These are phyloP conservation scores for Thecocarcelia acutangulata DNA, from an alignment of 2,888 invertebrate species.

Conservation along the genomic window DNA sequence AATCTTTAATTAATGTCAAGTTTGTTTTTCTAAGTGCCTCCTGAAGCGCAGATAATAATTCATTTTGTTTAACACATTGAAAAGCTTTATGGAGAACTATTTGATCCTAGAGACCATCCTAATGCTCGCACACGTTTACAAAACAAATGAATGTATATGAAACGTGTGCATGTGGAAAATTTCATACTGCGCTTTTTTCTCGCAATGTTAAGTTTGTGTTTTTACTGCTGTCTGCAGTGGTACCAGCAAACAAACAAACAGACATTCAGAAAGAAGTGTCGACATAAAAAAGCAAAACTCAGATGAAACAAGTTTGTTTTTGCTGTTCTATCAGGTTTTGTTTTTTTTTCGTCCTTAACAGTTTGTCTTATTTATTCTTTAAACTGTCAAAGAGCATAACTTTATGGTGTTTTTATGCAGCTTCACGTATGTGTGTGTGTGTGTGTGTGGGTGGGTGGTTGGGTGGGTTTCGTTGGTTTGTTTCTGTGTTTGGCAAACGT, in stretches of 20 bases:
- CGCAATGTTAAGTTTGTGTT: constrained; percentile 6
- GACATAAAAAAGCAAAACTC: constrained; percentile 21
- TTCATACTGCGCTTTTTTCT: constrained; percentile 4
- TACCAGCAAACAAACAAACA: constrained; percentile 20
- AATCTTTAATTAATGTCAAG: not conserved
- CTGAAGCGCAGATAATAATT: too few species aligned
- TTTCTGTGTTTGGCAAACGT: not conserved
- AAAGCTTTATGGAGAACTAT: not conserved
- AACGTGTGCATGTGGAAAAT: constrained; percentile 50
- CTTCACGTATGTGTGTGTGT: not conserved
- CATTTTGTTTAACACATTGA: too few species aligned
- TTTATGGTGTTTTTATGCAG: constrained; percentile 37
- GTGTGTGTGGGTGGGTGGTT: too few species aligned
- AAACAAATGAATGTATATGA: constrained; percentile 18
- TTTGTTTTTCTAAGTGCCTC: too few species aligned
- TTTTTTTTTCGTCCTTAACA: constrained; percentile 28
- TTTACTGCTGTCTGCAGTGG: constrained; percentile 12
- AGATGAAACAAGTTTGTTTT: constrained; percentile 14
- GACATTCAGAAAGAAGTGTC: constrained; percentile 47
- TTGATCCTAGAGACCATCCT: not conserved
- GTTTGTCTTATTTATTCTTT: constrained; percentile 63
- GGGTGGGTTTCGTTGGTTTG: not conserved
- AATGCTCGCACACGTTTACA: not conserved
- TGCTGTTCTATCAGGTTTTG: not conserved
- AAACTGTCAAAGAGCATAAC: constrained; percentile 65